Percentiles rank a stretch among this genome's conserved stretches.
These are phyloP conservation scores for Oligia latruncula DNA, from an alignment of 2,888 invertebrate genomes.

Conservation along the genomic window DNA sequence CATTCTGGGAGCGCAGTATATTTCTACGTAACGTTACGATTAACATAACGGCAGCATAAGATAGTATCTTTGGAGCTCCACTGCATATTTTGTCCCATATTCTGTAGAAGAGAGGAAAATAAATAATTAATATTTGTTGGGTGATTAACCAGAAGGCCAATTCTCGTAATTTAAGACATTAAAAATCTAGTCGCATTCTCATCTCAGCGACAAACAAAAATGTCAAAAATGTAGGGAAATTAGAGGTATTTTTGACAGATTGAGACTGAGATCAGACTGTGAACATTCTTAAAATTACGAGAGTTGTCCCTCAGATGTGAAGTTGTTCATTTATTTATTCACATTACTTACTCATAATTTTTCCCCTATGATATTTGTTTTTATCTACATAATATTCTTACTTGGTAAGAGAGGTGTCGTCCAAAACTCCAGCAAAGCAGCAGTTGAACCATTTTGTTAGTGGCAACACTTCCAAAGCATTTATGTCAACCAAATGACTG, in stretches of 20 bases:
- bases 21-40: conserved; percentile 92
- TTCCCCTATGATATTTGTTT: background rate
- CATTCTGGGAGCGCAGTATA: conserved; percentile 91
- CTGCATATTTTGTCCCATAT: conserved; percentile 97
- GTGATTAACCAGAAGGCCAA: background rate
- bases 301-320: background rate
- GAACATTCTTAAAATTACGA: background rate
- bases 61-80: conserved; percentile 95
- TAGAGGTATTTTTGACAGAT: background rate
- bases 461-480: conserved; percentile 92
- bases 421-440: conserved; percentile 95
- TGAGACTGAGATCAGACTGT: background rate
- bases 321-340: background rate
- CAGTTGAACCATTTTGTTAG: conserved; percentile 94
- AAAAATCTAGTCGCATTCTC: no score
- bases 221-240: background rate
- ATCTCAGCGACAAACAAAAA: no score
- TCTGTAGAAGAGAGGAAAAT: conserved; percentile 82
- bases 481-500: conserved; percentile 92
- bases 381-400: conserved; percentile 76
- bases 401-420: conserved; percentile 94
- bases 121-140: background rate
- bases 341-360: background rate
- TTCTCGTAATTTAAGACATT: no score
- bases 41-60: conserved; percentile 94